A percentile compares a stretch with the other conserved stretches of the same genome.
Conservation (phyloP, 1,140 invertebrate genomes). For the Caenorhabditis brenneri region DNA sequence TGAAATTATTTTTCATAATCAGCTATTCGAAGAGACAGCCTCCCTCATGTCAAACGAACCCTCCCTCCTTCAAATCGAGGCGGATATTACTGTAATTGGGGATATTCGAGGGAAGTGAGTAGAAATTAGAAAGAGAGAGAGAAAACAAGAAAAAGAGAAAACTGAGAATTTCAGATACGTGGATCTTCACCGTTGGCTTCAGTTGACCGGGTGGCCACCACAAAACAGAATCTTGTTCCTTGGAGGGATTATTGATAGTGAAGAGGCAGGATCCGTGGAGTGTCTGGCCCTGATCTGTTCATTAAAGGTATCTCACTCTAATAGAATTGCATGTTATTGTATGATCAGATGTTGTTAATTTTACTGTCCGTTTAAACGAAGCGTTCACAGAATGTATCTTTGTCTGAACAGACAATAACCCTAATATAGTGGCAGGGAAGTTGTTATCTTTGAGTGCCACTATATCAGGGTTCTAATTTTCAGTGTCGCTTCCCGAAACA, state of each 20-base stretch:
- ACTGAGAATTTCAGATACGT: constrained; percentile 26
- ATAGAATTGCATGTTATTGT: too few relatives aligned
- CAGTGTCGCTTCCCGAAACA: constrained; percentile 48
- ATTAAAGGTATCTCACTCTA: constrained; percentile 49
- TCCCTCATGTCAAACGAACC: constrained; percentile 15
- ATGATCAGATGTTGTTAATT: too few relatives aligned
- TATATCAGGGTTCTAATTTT: too few relatives aligned
- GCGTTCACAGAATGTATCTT: too few relatives aligned
- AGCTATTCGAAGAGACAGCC: constrained; percentile 45
- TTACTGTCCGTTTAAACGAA: too few relatives aligned
- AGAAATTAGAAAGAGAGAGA: too few relatives aligned
- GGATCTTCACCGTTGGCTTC: constrained; percentile 44
- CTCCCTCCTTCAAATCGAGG: constrained; percentile 11
- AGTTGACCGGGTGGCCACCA: constrained; percentile 47
- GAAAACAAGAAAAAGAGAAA: not conserved
- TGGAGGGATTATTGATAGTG: constrained; percentile 40
- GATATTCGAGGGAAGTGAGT: constrained; percentile 44
- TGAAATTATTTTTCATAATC: not conserved
- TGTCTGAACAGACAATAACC: too few relatives aligned
- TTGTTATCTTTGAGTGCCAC: too few relatives aligned
- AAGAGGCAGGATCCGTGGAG: constrained; percentile 40
- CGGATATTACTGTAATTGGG: constrained; percentile 32
- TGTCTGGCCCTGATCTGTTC: constrained; percentile 46
- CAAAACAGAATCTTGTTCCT: constrained; percentile 40
- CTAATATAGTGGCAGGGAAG: too few relatives aligned